phyloP scores from a whole-genome alignment of 2,113 vertebrate genomes.

The Scophthalmus maximus region DNA sequence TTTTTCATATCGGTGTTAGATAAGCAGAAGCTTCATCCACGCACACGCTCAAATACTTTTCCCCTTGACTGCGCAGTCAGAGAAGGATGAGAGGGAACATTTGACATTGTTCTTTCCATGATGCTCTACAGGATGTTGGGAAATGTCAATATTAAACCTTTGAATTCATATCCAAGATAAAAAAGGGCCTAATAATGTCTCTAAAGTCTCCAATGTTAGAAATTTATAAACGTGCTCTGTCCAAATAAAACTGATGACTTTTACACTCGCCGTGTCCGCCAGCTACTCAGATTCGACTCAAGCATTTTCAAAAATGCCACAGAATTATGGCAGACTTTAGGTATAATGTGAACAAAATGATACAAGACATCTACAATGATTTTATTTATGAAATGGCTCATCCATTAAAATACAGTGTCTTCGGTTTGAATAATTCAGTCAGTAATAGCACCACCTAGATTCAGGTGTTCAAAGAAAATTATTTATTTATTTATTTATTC shows the following conservation, averaged over 20 bases:
- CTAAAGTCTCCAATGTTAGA: neutral
- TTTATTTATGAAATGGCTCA: neutral
- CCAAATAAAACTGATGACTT: neutral
- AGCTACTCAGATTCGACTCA: neutral
- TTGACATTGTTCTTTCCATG: neutral
- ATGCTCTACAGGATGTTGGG: no score
- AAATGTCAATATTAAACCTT: neutral
- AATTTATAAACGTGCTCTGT: neutral
- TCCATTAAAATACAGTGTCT: neutral
- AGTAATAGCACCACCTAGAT: neutral
- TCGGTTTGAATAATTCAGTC: neutral
- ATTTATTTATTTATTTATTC: neutral
- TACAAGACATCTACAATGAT: neutral
- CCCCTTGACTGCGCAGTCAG: neutral
- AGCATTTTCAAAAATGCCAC: neutral
- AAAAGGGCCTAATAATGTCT: neutral
- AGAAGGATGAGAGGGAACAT: neutral
- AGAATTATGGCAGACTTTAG: neutral
- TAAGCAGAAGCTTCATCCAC: neutral
- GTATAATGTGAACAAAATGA: neutral
- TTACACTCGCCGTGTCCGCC: neutral
- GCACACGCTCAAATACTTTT: no score
- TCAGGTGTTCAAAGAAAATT: no score
- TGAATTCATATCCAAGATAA: neutral
- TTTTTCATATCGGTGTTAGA: conserved; percentile 12